A percentile compares a stretch with the other conserved stretches of the same genome.
These are phyloP conservation scores for Mastigias papua DNA, from an alignment of 30 jellyfish, hydroid and myxozoan genomes.

Conservation along the genomic window DNA sequence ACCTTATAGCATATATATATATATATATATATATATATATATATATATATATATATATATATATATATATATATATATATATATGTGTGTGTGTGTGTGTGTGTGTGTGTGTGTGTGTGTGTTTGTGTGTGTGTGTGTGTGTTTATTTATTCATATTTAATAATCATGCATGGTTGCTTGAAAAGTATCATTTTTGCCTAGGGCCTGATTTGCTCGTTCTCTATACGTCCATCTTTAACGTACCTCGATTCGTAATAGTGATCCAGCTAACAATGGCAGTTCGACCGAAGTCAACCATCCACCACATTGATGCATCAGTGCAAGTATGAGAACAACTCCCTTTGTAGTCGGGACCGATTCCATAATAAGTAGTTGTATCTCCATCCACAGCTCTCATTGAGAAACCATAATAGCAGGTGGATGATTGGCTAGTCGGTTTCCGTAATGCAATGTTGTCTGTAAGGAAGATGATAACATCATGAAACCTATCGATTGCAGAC, in stretches of 20 bases:
- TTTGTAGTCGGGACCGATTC: background rate
- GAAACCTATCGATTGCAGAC: background rate
- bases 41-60: no score
- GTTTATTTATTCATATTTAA: no score
- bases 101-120: no score
- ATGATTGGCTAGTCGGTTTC: background rate
- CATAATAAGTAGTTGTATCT: background rate
- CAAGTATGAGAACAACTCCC: background rate
- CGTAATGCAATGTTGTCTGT: background rate
- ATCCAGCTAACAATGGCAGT: slow-evolving; percentile 11
- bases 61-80: no score
- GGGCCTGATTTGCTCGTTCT: no score
- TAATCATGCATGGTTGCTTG: no score
- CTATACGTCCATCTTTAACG: no score
- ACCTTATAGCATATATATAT: no score
- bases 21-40: no score
- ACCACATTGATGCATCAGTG: background rate
- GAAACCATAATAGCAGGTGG: background rate
- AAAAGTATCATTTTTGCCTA: no score
- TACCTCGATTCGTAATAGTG: background rate
- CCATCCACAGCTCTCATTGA: slow-evolving; percentile 14
- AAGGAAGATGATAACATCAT: background rate
- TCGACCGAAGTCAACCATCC: slow-evolving; percentile 37
- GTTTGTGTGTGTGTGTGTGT: no score
- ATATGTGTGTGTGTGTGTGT: no score